phyloP scores from a whole-genome alignment of 2,888 invertebrate genomes.

The Phytoseiulus persimilis region DNA sequence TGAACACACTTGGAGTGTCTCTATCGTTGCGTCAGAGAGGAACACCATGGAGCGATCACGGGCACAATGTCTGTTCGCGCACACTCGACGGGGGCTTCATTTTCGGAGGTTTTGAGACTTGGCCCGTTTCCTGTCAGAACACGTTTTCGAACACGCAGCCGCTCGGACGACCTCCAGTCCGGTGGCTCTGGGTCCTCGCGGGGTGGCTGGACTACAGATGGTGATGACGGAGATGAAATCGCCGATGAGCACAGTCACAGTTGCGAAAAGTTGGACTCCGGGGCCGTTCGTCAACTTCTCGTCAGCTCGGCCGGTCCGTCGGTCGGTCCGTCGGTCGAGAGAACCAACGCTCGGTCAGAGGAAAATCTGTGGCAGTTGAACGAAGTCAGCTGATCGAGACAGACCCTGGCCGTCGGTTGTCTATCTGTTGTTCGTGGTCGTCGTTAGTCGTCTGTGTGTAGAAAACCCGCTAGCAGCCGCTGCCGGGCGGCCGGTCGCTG shows the following conservation, averaged over 20 bases:
- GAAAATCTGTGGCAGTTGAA: neutral
- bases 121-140: neutral
- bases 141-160: neutral
- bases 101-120: neutral
- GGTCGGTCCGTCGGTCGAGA: too few species aligned
- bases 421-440: neutral
- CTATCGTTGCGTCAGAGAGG: neutral
- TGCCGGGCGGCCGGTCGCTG: slow-evolving; percentile 37
- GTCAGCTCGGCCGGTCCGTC: too few species aligned
- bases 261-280: neutral
- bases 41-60: neutral
- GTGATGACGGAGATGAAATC: neutral
- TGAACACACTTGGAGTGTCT: neutral
- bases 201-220: too few species aligned
- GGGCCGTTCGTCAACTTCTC: neutral
- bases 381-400: neutral
- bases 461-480: slow-evolving; percentile 17
- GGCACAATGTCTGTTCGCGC: neutral
- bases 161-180: neutral
- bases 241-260: neutral
- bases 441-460: neutral
- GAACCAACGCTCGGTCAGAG: neutral
- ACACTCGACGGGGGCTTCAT: neutral
- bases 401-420: neutral
- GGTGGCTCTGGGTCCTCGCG: neutral